Evolutionary conservation across 2,888 invertebrate species (phyloP).

Genomic region (Adelognathus sp.): DNA sequence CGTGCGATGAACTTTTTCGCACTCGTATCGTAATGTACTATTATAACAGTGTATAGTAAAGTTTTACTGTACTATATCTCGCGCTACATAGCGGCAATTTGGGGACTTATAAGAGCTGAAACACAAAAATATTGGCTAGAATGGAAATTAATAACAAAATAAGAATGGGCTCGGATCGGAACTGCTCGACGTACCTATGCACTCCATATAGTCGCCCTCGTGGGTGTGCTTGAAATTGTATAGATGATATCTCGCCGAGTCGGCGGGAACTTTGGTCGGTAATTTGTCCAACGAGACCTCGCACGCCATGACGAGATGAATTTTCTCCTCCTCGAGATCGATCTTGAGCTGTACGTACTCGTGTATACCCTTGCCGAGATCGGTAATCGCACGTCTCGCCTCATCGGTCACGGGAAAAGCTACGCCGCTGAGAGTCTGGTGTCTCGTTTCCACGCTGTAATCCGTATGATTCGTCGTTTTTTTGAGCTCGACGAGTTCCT

Average conservation of each 20-base stretch:
- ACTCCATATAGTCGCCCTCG: conserved; percentile 94
- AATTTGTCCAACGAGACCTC: conserved; percentile 87
- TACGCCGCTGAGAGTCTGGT: conserved; percentile 95
- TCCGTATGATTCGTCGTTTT: conserved; percentile 87
- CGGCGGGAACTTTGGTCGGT: conserved; percentile 90
- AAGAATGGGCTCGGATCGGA: conserved; percentile 37
- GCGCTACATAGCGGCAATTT: background rate
- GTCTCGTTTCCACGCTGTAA: conserved; percentile 91
- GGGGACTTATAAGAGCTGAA: background rate
- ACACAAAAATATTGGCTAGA: background rate
- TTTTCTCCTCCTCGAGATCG: conserved; percentile 93
- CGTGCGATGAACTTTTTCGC: too few species aligned
- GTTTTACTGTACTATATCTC: too few species aligned
- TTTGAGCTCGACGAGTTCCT: conserved; percentile 90
- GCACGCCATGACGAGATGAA: conserved; percentile 89
- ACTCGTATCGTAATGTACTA: too few species aligned
- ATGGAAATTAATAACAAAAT: conserved; percentile 4
- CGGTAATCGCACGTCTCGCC: conserved; percentile 88
- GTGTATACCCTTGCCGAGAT: conserved; percentile 88
- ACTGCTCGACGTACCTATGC: conserved; percentile 85
- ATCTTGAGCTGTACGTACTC: conserved; percentile 96
- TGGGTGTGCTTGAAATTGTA: conserved; percentile 95
- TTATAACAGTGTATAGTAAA: too few species aligned
- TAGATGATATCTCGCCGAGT: conserved; percentile 95
- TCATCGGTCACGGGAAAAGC: conserved; percentile 93